Conservation (phyloP, 2,113 vertebrate genomes). For the Brachypodius melanocephalos region DNA sequence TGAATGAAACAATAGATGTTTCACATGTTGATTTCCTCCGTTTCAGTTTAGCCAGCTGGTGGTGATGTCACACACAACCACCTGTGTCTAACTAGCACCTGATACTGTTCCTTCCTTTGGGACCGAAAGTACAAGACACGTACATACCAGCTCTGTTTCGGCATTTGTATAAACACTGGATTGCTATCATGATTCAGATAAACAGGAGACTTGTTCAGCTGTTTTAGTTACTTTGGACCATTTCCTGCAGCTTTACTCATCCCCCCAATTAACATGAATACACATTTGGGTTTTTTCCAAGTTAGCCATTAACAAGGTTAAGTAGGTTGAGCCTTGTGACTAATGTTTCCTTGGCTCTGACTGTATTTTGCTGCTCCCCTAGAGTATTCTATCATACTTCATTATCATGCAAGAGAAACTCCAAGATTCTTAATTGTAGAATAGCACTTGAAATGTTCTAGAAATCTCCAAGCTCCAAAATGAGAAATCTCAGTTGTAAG, state of each 20-base stretch:
- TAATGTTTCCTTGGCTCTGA: constrained; percentile 21
- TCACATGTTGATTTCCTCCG: background rate
- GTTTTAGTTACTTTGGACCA: constrained; percentile 30
- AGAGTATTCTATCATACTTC: background rate
- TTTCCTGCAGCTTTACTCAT: constrained; percentile 57
- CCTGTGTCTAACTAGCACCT: background rate
- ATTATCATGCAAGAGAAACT: background rate
- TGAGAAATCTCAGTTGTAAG: background rate
- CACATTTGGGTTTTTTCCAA: background rate
- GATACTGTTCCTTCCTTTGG: background rate
- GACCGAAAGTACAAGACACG: background rate
- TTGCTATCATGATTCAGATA: constrained; percentile 21
- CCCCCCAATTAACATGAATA: background rate
- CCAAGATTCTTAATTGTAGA: background rate
- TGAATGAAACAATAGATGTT: constrained; percentile 34
- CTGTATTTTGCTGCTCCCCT: background rate
- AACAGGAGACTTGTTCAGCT: background rate
- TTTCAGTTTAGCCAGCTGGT: constrained; percentile 25
- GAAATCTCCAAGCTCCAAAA: background rate
- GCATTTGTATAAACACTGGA: background rate
- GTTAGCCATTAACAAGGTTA: constrained; percentile 22
- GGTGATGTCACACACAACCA: constrained; percentile 29
- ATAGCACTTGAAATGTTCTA: background rate
- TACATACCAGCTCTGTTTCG: background rate
- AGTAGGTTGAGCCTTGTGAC: constrained; percentile 29